These are phyloP conservation scores for Rhagonycha fulva DNA, from an alignment of 2,888 invertebrate genomes.

Conservation along the genomic window DNA sequence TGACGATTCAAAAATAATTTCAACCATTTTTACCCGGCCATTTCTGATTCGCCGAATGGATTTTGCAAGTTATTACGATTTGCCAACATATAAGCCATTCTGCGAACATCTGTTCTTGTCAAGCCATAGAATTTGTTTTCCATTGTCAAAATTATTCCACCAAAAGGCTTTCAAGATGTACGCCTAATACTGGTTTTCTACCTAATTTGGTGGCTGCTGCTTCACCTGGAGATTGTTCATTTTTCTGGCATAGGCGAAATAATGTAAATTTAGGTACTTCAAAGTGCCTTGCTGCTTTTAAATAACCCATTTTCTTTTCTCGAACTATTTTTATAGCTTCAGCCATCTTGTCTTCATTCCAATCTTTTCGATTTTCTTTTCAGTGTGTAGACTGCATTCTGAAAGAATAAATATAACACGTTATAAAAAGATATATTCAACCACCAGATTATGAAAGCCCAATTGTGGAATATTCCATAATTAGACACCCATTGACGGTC, in stretches of 20 bases:
- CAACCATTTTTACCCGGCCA: slow-evolving; percentile 22
- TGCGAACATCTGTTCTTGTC: slow-evolving; percentile 37
- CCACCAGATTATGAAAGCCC: neutral
- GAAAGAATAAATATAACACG: neutral
- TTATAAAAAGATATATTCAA: too few relatives aligned
- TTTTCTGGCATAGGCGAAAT: neutral
- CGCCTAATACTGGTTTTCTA: slow-evolving; percentile 30
- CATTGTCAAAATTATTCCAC: slow-evolving; percentile 31
- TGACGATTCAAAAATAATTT: slow-evolving; percentile 33
- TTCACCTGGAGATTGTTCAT: neutral
- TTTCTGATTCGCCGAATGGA: slow-evolving; percentile 30
- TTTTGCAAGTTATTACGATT: slow-evolving; percentile 31
- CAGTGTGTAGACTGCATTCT: neutral
- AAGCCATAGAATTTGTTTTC: slow-evolving; percentile 39
- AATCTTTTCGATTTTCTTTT: neutral
- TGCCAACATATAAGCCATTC: slow-evolving; percentile 36
- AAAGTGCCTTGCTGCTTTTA: slow-evolving; percentile 6
- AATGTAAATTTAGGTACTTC: slow-evolving; percentile 14
- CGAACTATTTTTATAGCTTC: neutral
- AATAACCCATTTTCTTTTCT: slow-evolving; percentile 6
- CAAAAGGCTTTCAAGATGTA: slow-evolving; percentile 30
- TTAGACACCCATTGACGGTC: neutral
- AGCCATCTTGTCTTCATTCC: neutral
- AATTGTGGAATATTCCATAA: neutral
- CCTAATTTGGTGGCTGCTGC: slow-evolving; percentile 7